Base-by-base conservation (phyloP, 2,113 vertebrate species). In the Gasterosteus nipponicus region DNA sequence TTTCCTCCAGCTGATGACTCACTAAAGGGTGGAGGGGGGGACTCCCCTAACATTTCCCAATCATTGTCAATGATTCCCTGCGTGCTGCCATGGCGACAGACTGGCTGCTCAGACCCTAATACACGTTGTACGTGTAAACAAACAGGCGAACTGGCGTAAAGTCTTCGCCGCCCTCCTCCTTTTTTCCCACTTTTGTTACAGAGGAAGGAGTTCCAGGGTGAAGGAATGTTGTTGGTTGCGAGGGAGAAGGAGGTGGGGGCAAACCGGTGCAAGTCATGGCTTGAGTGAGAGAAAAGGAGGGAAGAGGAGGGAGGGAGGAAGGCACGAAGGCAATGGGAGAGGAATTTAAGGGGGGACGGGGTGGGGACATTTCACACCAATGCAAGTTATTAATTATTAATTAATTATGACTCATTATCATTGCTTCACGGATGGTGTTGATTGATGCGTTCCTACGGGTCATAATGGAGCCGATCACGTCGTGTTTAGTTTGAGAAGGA, bases 181-280 rank as follows among this genome's bases (percentile, higher is more conserved):
- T 78, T 88, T 79, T 86, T 91, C 86, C 80, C 69, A 69, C 81
- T 85, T 89, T 88, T 89, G 86, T 88, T 82, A 22, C 57, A 78
- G 41, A 84, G 82, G 69, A 82, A 84, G 62, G 69, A 75, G 59
- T 85, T 87, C 88, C 85, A 85, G 76, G 83, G 80, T 84, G 82
- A 89, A 90, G 86, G 91, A 92, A 92, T 92, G 89, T 82, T 81
- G 87, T 73, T 73, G 84, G 82, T 84, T 81, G 80, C 51, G 18
- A 81, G 72, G 73, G 67, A 64, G 72, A 72, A 49, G 61, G 62
- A 65, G 75, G 73, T 47, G 80, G 73, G 61, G 84, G 72, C 67
- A 82, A 69, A 77, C 0, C 49, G 63, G 80, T 58, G 64, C 88
- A 87, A 85, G 89, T 80, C 44, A 7, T 38, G 73, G 86, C 87